Percentiles rank a stretch among this genome's conserved stretches.
These are phyloP conservation scores for Elegia similella DNA, from an alignment of 2,888 invertebrate genomes.

Conservation along the genomic window DNA sequence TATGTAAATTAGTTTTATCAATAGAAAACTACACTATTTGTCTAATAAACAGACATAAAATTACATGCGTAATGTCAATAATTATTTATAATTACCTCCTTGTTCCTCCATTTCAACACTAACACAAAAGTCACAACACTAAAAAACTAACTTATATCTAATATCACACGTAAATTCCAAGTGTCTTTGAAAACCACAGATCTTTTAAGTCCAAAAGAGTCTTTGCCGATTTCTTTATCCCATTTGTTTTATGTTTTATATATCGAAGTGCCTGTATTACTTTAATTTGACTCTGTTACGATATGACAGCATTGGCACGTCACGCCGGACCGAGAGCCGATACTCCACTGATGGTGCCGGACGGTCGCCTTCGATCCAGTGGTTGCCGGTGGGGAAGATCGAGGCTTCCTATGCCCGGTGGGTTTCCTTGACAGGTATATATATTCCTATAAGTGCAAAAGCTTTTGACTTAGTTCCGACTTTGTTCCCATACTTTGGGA, in stretches of 20 bases:
- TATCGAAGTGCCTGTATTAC: slow-evolving; percentile 30
- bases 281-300: slow-evolving; percentile 71
- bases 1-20: too few species aligned
- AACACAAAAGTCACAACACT: slow-evolving; percentile 37
- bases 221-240: slow-evolving; percentile 49
- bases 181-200: slow-evolving; percentile 26
- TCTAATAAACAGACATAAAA: too few species aligned
- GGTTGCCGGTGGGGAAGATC: neutral
- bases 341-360: slow-evolving; percentile 22
- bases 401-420: neutral
- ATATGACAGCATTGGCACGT: slow-evolving; percentile 57
- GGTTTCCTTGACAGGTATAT: too few species aligned
- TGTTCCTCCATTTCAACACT: slow-evolving; percentile 62
- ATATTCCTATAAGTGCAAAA: too few species aligned
- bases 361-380: neutral
- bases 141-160: slow-evolving; percentile 60
- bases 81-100: slow-evolving; percentile 49
- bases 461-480: too few species aligned
- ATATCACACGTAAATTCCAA: slow-evolving; percentile 64
- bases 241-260: slow-evolving; percentile 48
- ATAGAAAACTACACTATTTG: too few species aligned
- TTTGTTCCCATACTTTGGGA: too few species aligned
- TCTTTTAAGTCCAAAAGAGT: neutral
- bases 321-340: slow-evolving; percentile 18
- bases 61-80: neutral